A percentile compares a stretch with the other conserved stretches of the same genome.
Evolutionary conservation across 2,113 vertebrate genomes (phyloP).

Genomic region (Dascyllus trimaculatus): DNA sequence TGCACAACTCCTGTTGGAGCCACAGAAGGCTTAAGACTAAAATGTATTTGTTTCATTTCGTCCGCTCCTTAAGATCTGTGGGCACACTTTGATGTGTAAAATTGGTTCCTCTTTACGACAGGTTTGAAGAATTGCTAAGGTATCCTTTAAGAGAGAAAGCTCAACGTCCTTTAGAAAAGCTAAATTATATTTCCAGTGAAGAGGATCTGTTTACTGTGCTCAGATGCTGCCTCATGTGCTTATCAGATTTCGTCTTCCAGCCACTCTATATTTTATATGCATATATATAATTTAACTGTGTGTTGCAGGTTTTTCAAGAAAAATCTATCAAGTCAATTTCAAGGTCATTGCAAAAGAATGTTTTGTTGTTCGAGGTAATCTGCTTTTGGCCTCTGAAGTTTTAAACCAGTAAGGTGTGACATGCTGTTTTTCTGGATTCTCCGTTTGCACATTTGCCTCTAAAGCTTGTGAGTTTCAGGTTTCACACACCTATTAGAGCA

Average conservation of each 20-base stretch:
- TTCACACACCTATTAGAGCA: conserved; percentile 49
- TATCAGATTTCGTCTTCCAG: not conserved
- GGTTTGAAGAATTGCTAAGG: no score
- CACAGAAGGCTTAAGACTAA: no score
- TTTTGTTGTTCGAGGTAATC: not conserved
- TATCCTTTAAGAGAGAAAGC: no score
- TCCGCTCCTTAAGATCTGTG: no score
- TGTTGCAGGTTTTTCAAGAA: not conserved
- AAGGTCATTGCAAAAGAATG: not conserved
- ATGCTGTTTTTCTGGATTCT: conserved; percentile 54
- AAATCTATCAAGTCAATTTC: not conserved
- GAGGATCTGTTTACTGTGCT: not conserved
- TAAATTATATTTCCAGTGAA: not conserved
- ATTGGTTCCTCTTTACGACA: no score
- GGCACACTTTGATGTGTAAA: no score
- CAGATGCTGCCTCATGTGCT: not conserved
- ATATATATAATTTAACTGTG: not conserved
- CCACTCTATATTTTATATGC: not conserved
- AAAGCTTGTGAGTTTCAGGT: conserved; percentile 50
- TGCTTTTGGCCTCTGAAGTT: conserved; percentile 5
- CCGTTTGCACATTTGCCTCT: conserved; percentile 25
- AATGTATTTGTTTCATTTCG: no score
- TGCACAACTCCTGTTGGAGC: no score
- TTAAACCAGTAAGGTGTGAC: conserved; percentile 40
- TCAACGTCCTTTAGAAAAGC: no score